Conservation (phyloP, 2,888 invertebrate species). For the Micoletzkya japonica region DNA sequence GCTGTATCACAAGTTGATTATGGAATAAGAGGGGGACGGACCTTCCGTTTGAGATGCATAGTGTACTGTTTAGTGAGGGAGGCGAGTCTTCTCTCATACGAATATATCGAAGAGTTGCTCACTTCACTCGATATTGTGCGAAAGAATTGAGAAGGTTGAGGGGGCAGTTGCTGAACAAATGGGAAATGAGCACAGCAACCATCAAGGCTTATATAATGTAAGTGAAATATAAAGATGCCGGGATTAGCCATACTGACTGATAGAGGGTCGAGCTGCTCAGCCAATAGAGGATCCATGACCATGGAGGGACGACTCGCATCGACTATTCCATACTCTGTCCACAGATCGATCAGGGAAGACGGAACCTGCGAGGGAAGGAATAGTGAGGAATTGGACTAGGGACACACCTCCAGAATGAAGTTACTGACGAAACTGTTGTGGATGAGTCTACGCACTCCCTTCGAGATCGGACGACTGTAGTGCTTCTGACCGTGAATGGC, state of each 20-base stretch:
- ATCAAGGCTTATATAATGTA: neutral
- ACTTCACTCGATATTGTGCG: constrained; percentile 51
- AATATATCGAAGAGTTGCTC: constrained; percentile 37
- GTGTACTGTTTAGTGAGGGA: constrained; percentile 57
- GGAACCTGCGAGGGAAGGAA: constrained; percentile 32
- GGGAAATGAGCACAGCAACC: neutral
- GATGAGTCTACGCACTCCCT: constrained; percentile 32
- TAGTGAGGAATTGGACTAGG: neutral
- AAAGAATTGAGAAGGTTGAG: constrained; percentile 46
- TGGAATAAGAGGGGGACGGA: neutral
- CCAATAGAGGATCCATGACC: constrained; percentile 44
- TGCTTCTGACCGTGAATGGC: constrained; percentile 51
- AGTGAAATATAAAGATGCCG: too few species aligned
- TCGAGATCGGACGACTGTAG: constrained; percentile 38
- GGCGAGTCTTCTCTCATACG: constrained; percentile 52
- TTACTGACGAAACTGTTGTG: constrained; percentile 35
- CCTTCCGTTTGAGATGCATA: constrained; percentile 36
- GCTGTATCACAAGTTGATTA: neutral
- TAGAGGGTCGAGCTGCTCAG: constrained; percentile 40
- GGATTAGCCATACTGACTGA: too few species aligned
- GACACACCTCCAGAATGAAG: constrained; percentile 27
- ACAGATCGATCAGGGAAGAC: constrained; percentile 52
- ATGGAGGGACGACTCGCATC: constrained; percentile 44
- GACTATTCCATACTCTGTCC: constrained; percentile 60
- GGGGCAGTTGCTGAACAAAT: constrained; percentile 36